phyloP scores from a whole-genome alignment of 2,888 invertebrate species.

The Piscicola geometra region DNA sequence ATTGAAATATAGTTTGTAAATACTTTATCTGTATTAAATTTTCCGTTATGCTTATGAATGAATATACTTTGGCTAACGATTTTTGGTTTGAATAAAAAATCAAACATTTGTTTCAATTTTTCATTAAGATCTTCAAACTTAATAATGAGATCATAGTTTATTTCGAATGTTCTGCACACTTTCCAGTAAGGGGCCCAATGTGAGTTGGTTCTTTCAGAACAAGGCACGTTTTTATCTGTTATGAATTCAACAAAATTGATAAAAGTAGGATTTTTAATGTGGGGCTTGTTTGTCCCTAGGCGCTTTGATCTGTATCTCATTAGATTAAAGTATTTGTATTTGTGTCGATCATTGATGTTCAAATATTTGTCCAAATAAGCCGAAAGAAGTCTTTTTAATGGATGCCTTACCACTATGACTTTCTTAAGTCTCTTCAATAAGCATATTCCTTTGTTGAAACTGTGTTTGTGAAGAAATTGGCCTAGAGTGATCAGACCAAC shows the following conservation, averaged over 20 bases:
- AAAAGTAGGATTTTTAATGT: slow-evolving; percentile 18
- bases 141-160: slow-evolving; percentile 36
- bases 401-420: slow-evolving; percentile 37
- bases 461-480: slow-evolving; percentile 5
- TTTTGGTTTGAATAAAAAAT: slow-evolving; percentile 8
- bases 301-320: not conserved
- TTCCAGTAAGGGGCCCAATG: slow-evolving; percentile 35
- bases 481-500: slow-evolving; percentile 28
- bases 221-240: slow-evolving; percentile 20
- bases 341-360: slow-evolving; percentile 19
- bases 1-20: slow-evolving; percentile 19
- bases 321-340: slow-evolving; percentile 21
- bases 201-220: slow-evolving; percentile 26
- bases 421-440: slow-evolving; percentile 25
- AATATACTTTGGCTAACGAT: not conserved
- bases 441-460: not conserved
- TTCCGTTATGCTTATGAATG: slow-evolving; percentile 18
- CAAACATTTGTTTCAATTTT: slow-evolving; percentile 26
- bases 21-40: slow-evolving; percentile 15
- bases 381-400: slow-evolving; percentile 33
- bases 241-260: slow-evolving; percentile 34
- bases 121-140: slow-evolving; percentile 32
- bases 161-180: slow-evolving; percentile 35
- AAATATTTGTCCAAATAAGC: slow-evolving; percentile 37
- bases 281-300: not conserved